These are phyloP conservation scores for Dryobota labecula DNA, from an alignment of 2,888 invertebrate genomes.

Conservation along the genomic window DNA sequence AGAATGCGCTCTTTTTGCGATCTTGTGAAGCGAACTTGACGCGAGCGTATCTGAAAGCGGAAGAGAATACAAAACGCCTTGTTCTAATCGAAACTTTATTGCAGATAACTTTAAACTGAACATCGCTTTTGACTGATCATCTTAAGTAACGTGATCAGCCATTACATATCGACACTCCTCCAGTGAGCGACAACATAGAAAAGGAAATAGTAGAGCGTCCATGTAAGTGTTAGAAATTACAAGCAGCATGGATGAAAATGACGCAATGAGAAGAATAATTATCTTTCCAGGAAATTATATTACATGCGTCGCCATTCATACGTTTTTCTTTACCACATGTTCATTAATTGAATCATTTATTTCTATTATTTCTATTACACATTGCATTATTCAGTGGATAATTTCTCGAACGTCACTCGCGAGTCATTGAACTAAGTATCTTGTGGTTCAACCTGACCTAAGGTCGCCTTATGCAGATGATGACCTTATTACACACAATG, in stretches of 20 bases:
- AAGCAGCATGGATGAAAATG: not conserved
- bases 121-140: not conserved
- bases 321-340: not conserved
- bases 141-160: not conserved
- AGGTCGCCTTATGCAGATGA: not conserved
- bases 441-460: slow-evolving; percentile 1
- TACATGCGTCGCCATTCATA: not conserved
- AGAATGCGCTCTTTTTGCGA: not conserved
- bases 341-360: slow-evolving; percentile 12
- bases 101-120: not conserved
- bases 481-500: not conserved
- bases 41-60: too few species aligned
- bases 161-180: not conserved
- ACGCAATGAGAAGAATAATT: not conserved
- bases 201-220: not conserved
- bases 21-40: not conserved
- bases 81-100: not conserved
- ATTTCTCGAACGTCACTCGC: slow-evolving; percentile 27
- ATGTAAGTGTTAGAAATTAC: not conserved
- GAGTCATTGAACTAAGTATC: slow-evolving; percentile 2
- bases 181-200: not conserved
- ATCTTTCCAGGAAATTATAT: not conserved
- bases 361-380: slow-evolving; percentile 17
- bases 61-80: not conserved
- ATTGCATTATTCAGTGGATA: slow-evolving; percentile 31